These are phyloP conservation scores for Pseudorectes ferrugineus DNA, from an alignment of 2,113 vertebrate genomes.

Conservation along the genomic window DNA sequence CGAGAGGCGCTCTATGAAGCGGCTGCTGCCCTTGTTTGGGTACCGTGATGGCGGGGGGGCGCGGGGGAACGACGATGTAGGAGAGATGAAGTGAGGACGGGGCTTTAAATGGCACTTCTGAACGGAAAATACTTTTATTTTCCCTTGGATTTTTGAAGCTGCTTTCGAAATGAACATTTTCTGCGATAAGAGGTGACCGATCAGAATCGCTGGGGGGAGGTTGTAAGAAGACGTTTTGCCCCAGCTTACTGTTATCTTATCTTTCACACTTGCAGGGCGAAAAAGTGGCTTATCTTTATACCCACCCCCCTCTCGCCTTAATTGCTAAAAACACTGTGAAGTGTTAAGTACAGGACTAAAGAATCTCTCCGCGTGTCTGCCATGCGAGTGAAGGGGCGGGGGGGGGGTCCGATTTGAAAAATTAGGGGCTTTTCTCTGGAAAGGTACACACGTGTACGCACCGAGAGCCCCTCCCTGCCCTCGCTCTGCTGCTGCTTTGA, in stretches of 20 bases:
- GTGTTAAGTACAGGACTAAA: slow-evolving; percentile 66
- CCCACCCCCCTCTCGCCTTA: slow-evolving; percentile 72
- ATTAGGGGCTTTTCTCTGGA: slow-evolving; percentile 14
- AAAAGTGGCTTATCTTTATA: slow-evolving; percentile 75
- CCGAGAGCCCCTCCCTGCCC: slow-evolving; percentile 18
- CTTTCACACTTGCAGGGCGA: slow-evolving; percentile 73
- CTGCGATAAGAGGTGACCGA: slow-evolving; percentile 75
- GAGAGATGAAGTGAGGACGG: not conserved
- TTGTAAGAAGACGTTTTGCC: slow-evolving; percentile 74
- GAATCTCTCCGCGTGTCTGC: slow-evolving; percentile 59
- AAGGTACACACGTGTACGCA: not conserved
- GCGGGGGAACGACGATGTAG: not conserved
- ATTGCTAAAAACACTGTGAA: slow-evolving; percentile 73
- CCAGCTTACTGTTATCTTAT: slow-evolving; percentile 79
- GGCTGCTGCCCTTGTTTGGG: not conserved
- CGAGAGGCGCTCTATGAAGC: not conserved
- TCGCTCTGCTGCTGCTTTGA: slow-evolving; percentile 3
- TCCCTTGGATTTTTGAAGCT: slow-evolving; percentile 47
- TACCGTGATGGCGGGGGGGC: not conserved
- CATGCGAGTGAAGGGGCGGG: not conserved
- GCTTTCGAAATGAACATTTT: slow-evolving; percentile 75
- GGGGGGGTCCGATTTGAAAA: not conserved
- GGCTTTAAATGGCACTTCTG: slow-evolving; percentile 61
- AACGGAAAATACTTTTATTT: slow-evolving; percentile 57
- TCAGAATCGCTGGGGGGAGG: slow-evolving; percentile 75